Base-by-base conservation (phyloP, 2,113 vertebrate species). In the Perccottus glenii region DNA sequence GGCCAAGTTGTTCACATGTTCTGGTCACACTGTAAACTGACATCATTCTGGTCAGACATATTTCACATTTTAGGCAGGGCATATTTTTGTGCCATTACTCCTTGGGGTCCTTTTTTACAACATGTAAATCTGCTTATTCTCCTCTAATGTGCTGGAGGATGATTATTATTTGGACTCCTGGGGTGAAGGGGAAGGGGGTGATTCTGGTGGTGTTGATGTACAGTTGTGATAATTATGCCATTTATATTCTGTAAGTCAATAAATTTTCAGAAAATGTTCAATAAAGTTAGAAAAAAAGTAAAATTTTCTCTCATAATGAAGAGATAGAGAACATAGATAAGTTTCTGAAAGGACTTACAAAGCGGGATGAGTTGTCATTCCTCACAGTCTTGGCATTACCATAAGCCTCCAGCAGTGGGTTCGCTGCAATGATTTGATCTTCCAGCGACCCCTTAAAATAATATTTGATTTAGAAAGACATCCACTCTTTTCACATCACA, bases 341-440 rank as follows among this genome's bases (percentile, higher is more conserved):
- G 63, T 60, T 3, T 4, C 1, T 32, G 47, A 44, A 32, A 48
- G 12, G 15, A 92, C 94, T 94, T 77, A 95, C 94, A 83, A 95
- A 95, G 15, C 94, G 93, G 0, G 94, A 95, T 1, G 94, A 95
- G 56, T 95, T 95, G 91, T 95, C 94, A 60, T 95, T 95, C 85
- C 94, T 94, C 91, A 95, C 92, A 0, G 94, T 95, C 73, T 95
- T 95, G 90, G 94, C 94, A 1, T 95, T 95, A 77, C 94, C 94
- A 81, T 94, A 95, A 69, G 94, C 93, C 36, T 95, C 94, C 70
- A 95, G 49, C 73, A 95, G 80, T 9, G 91, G 91, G 59, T 92
- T 92, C 0, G 91, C 91, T 78, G 90, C 91, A 83, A 92, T 90
- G 89, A 96, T 96, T 85, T 95, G 93, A 90, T 95, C 89, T 62